Evolutionary conservation across 2,797 vertebrate genomes (phyloP).

Genomic region (Octomys mimax): DNA sequence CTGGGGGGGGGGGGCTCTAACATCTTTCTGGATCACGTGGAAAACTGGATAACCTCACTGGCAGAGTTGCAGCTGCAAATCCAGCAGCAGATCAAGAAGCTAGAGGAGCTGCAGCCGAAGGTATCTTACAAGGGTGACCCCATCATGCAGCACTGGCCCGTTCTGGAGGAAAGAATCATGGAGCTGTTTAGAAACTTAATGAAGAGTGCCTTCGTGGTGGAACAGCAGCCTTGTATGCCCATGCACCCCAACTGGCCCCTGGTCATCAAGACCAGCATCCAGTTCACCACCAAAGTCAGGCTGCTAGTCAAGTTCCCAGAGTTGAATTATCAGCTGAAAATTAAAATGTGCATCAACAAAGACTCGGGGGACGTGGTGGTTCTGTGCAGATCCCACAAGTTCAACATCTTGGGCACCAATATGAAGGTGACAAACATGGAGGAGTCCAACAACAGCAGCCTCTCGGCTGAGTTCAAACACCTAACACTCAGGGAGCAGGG

Average conservation of each 20-base stretch:
- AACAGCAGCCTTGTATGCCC: conserved; percentile 99
- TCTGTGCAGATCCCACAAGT: conserved; percentile 97
- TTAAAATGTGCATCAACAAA: conserved; percentile 99
- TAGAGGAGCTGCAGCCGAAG: conserved; percentile 99
- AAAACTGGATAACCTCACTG: conserved; percentile 99
- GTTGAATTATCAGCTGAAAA: conserved; percentile 99
- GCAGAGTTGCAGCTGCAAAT: conserved; percentile 99
- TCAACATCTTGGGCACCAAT: conserved; percentile 99
- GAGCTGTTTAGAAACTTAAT: conserved; percentile 98
- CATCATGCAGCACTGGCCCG: conserved; percentile 97
- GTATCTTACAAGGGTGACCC: conserved; percentile 99
- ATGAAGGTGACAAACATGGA: conserved; percentile 99
- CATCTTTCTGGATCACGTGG: conserved; percentile 97
- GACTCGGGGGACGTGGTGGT: conserved; percentile 98
- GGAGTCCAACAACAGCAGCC: conserved; percentile 98
- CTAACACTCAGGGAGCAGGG: conserved; percentile 98
- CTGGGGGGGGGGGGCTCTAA: conserved; percentile 98
- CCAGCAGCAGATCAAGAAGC: conserved; percentile 98
- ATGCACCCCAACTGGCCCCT: conserved; percentile 99
- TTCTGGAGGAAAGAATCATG: conserved; percentile 98
- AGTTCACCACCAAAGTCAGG: conserved; percentile 99
- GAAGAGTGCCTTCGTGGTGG: conserved; percentile 99
- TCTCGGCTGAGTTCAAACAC: conserved; percentile 99
- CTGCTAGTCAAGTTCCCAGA: conserved; percentile 99
- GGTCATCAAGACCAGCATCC: conserved; percentile 99